Evolutionary conservation across 2,113 vertebrate species (phyloP).

Genomic region (Gavialis gangeticus): DNA sequence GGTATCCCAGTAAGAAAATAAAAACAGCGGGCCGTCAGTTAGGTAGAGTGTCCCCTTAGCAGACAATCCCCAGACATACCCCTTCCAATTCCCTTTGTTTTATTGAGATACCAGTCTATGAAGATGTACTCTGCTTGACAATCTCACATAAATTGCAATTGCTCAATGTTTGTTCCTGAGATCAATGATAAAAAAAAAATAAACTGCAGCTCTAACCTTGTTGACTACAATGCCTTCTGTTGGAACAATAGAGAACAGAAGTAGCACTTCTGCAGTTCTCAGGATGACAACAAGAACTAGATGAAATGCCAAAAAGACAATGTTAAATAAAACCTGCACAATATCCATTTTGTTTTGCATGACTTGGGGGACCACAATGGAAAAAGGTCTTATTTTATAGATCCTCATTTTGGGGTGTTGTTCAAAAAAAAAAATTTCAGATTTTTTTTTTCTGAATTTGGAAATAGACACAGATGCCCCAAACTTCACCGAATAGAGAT

Average conservation of each 20-base stretch:
- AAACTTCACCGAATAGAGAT: constrained; percentile 4
- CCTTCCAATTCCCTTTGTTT: neutral
- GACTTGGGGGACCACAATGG: neutral
- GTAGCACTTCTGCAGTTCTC: neutral
- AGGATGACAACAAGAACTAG: neutral
- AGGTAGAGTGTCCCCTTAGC: neutral
- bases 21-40: neutral
- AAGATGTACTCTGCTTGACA: neutral
- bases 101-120: neutral
- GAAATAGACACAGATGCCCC: neutral
- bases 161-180: neutral
- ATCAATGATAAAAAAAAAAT: neutral
- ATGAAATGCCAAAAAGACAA: neutral
- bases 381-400: neutral
- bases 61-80: neutral
- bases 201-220: neutral
- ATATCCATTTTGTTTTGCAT: neutral
- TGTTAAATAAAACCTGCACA: neutral
- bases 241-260: neutral
- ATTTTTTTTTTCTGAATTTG: neutral
- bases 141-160: neutral
- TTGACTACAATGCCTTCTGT: neutral
- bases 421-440: neutral
- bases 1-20: neutral
- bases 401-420: neutral